Evolutionary conservation across 1,140 invertebrate genomes (phyloP).

Genomic region (Myzus persicae): DNA sequence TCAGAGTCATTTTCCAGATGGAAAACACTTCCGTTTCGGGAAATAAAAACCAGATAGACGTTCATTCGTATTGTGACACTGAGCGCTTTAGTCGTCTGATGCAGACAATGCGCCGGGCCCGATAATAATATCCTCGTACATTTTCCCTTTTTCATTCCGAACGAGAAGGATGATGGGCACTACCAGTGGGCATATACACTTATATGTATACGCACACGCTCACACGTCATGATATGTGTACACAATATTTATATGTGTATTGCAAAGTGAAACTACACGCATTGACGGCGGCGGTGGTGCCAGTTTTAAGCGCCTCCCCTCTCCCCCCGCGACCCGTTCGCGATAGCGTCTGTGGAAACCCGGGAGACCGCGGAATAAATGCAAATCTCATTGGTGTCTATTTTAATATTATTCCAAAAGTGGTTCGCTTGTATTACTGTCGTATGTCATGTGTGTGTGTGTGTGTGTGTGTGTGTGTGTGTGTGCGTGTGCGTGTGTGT

Average conservation of each 20-base stretch:
- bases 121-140: conserved; percentile 34
- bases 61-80: conserved; percentile 32
- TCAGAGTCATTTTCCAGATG: conserved; percentile 47
- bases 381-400: not conserved
- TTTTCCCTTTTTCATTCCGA: not conserved
- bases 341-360: not conserved
- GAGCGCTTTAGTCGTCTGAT: conserved; percentile 30
- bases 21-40: conserved; percentile 45
- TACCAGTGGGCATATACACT: not conserved
- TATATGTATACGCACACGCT: not conserved
- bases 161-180: not conserved
- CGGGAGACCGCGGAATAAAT: not conserved
- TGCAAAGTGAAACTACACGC: not conserved
- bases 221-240: not conserved
- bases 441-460: too few species aligned
- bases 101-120: not conserved
- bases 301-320: not conserved
- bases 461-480: not conserved
- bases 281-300: not conserved
- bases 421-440: not conserved
- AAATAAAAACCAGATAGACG: conserved; percentile 46
- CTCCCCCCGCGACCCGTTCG: not conserved
- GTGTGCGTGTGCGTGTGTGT: not conserved
- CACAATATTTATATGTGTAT: not conserved
- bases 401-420: conserved; percentile 5